phyloP scores from a whole-genome alignment of 2,113 vertebrate genomes.

The Nymphicus hollandicus region DNA sequence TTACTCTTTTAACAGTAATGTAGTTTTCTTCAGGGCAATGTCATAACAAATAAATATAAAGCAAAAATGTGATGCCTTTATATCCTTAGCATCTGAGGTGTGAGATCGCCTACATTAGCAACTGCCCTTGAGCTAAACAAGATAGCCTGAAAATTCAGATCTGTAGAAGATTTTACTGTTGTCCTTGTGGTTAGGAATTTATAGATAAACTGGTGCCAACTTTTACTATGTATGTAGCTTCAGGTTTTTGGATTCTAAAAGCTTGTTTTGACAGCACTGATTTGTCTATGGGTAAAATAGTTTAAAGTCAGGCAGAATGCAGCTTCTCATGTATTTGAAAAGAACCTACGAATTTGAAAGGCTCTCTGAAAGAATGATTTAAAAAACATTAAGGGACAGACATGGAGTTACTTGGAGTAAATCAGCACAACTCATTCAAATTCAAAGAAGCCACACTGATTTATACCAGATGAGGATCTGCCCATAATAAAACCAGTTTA shows the following conservation, averaged over 20 bases:
- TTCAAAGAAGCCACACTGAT: constrained; percentile 33
- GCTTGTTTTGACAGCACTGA: constrained; percentile 57
- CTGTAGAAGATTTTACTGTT: neutral
- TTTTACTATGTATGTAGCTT: neutral
- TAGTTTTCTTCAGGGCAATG: constrained; percentile 61
- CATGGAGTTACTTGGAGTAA: neutral
- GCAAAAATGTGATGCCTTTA: constrained; percentile 44
- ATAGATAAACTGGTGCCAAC: constrained; percentile 48
- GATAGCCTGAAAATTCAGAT: constrained; percentile 24
- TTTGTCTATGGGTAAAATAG: constrained; percentile 50
- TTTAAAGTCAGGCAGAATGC: constrained; percentile 17
- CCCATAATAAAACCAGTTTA: constrained; percentile 28
- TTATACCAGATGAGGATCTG: constrained; percentile 46
- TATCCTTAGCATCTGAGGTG: constrained; percentile 43
- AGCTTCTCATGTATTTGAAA: constrained; percentile 2
- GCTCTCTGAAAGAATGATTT: neutral
- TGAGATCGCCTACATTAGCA: constrained; percentile 46
- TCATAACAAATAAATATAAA: constrained; percentile 66
- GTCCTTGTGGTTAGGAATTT: constrained; percentile 31
- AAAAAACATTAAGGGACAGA: neutral
- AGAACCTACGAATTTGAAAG: neutral
- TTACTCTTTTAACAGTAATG: constrained; percentile 47
- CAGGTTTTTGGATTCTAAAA: constrained; percentile 57
- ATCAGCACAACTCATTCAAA: constrained; percentile 9
- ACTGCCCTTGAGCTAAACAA: constrained; percentile 52